phyloP scores from a whole-genome alignment of 2,113 vertebrate genomes.

The Crocuta crocuta region DNA sequence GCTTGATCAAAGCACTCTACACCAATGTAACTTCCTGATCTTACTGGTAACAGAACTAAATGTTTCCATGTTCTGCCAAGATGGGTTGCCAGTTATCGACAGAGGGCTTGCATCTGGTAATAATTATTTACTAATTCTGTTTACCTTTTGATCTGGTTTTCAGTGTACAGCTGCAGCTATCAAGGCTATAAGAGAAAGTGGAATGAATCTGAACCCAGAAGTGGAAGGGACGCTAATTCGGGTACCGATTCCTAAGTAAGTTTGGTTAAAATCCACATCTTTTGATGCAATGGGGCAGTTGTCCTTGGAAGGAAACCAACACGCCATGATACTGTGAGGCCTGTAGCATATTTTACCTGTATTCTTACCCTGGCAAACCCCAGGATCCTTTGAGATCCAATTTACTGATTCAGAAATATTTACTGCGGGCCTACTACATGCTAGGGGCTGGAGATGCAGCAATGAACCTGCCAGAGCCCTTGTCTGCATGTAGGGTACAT shows the following conservation, averaged over 20 bases:
- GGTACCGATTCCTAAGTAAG: conserved; percentile 97
- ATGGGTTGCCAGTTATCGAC: conserved; percentile 89
- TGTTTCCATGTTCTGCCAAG: conserved; percentile 92
- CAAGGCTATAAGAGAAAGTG: conserved; percentile 94
- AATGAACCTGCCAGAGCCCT: not conserved
- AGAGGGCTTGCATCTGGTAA: conserved; percentile 90
- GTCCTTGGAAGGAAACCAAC: conserved; percentile 44
- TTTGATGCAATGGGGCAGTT: not conserved
- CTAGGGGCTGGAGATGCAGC: not conserved
- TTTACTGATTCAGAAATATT: conserved; percentile 8
- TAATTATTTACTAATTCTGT: conserved; percentile 92
- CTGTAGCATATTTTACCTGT: not conserved
- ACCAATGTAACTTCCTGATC: conserved; percentile 91
- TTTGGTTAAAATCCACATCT: conserved; percentile 38
- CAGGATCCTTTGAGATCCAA: not conserved
- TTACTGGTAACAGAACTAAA: conserved; percentile 91
- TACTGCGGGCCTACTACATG: not conserved
- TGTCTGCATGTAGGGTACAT: not conserved
- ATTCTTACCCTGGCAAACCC: not conserved
- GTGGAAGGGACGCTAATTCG: conserved; percentile 95
- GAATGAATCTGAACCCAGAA: conserved; percentile 98
- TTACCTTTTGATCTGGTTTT: conserved; percentile 89
- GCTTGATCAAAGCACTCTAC: conserved; percentile 91
- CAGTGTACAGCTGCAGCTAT: conserved; percentile 94
- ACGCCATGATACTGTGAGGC: not conserved